Evolutionary conservation across 1,140 invertebrate genomes (phyloP), one percentile per base, ranked within the genome.

Genomic region (Heliconius congener): DNA sequence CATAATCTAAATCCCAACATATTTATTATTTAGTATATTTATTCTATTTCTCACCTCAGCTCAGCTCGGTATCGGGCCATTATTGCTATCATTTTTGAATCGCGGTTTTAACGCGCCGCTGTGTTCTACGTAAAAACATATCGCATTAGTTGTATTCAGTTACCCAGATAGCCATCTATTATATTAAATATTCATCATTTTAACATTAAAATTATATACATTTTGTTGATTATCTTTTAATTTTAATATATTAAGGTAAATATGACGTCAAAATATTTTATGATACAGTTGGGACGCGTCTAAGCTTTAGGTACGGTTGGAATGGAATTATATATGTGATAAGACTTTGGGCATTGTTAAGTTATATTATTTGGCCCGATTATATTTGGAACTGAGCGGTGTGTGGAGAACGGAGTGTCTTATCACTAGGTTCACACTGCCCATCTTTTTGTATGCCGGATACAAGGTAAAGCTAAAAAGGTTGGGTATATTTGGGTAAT

Each of bases 71-170:
- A 66, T 66, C n/a, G 55, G 74, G 74, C 66, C 77, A 82, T 79
- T 74, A 79, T 71, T 55, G 8, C 37, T 60, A 60, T 73, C 77
- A 34, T 37, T 73, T 80, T 82, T 27, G 76, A 82, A 80, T 82
- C 74, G 66, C 78, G 73, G 78, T 74, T 77, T 81, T 71, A 76
- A 60, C 72, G 70, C 71, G 73, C 73, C 27, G 50, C 42, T 74
- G 70, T 55, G 66, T 76, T 52, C n/a, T 4, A 42, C 60, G 50
- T 46, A 74, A 74, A 77, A 77, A 78, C 77, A 78, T 70, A 78
- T 50, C 72, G 37, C 72, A 73, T 78, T 78, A 78, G 77, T 70
- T 60, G 18, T 73, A 57, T 78, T 70, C 72, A 19, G 71, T 74
- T 78, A 74, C 77, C 60, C 55, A 55, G 73, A 50, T 73, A 73